phyloP scores from a whole-genome alignment of 35 echinoderm and acorn worm genomes.

The Lytechinus variegatus region DNA sequence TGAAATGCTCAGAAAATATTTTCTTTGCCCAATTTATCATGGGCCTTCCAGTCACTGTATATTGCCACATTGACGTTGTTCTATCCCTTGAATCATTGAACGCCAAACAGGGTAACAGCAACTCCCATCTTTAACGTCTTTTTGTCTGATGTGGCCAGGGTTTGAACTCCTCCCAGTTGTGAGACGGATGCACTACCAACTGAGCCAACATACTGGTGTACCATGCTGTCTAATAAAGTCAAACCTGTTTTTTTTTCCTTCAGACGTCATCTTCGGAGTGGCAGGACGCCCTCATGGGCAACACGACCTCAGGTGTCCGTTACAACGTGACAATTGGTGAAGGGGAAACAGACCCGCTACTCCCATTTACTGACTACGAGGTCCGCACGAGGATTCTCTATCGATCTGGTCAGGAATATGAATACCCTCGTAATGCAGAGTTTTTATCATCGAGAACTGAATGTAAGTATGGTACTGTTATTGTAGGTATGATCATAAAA shows the following conservation, averaged over 20 bases:
- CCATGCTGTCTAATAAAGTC: background rate
- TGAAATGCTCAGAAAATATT: too few relatives aligned
- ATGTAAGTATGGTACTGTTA: constrained; percentile 33
- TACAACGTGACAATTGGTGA: constrained; percentile 51
- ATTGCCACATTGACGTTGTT: too few relatives aligned
- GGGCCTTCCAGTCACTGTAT: too few relatives aligned
- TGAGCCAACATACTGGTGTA: too few relatives aligned
- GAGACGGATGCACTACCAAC: too few relatives aligned
- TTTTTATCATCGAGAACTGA: constrained; percentile 36
- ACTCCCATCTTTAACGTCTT: too few relatives aligned
- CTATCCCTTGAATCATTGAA: too few relatives aligned
- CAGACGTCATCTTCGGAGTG: background rate
- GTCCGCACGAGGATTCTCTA: constrained; percentile 56
- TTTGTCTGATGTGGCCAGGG: too few relatives aligned
- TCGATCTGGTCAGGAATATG: constrained; percentile 37
- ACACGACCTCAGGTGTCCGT: background rate
- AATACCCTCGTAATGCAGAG: constrained; percentile 21
- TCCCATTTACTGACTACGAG: constrained; percentile 55
- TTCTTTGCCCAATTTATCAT: too few relatives aligned
- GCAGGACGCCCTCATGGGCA: constrained; percentile 8
- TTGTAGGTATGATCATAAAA: too few relatives aligned
- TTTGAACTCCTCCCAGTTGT: too few relatives aligned
- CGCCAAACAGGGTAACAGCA: too few relatives aligned
- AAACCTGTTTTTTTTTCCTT: background rate
- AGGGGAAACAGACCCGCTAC: constrained; percentile 28